Base-by-base conservation (phyloP, 1,140 invertebrate genomes). In the Brachionus sp. region DNA sequence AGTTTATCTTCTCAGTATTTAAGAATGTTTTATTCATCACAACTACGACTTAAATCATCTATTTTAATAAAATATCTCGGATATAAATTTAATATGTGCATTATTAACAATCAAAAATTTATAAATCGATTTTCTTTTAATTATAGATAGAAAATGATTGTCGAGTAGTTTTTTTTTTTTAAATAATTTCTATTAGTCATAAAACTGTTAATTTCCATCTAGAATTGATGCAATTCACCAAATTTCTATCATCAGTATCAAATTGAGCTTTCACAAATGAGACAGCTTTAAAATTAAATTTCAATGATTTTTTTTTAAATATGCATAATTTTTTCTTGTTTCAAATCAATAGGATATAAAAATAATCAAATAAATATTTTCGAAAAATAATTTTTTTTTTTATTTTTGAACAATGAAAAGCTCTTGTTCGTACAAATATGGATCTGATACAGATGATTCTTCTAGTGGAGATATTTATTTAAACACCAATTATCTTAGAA, bases 381-480 rank as follows among this genome's bases (percentile, higher is more conserved):
- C 29, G 29, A 29, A 3, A 29, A 29, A 16, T 29, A 64, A 33
- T n/a, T 37, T 37, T 3, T 35, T 35, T 6, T 33, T 68, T 33
- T n/a, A 39, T 39, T 42, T 70, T 70, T 16, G 0, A 23, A 16
- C 4, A 70, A 70, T 70, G 66, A 70, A 70, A 19, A 35, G 66
- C 37, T 70, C 66, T 70, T 64, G 9, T 4, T 25, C 62, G 10
- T 37, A 10, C 0, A 39, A 39, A 37, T 19, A 39, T 12, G 66
- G 10, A 39, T 70, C 66, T 9, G 66, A 70, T 16, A 39, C 29
- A n/a, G 66, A 70, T 19, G 66, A 70, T 7, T 70, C 66, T 2
- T 70, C 66, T 6, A 70, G 66, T 39, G 35, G 66, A 37, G 66
- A 70, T 23, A 39, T 70, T n/a, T 70, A 70, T 10, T n/a, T 39